Conservation (phyloP, 2,888 invertebrate species). For the Tetropium fuscum region DNA sequence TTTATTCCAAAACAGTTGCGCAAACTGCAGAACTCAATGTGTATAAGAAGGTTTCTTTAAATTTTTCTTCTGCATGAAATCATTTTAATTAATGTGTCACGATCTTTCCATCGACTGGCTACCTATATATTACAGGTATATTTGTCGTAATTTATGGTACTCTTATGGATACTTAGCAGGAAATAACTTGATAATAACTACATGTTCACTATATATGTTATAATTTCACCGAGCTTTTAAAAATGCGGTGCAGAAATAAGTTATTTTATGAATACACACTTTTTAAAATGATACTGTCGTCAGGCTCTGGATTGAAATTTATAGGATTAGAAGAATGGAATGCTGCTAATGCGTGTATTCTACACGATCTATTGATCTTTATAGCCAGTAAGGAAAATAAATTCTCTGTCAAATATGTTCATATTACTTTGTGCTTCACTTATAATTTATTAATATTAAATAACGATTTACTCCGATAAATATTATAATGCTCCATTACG, state of each 20-base stretch:
- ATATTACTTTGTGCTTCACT: slow-evolving; percentile 44
- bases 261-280: slow-evolving; percentile 33
- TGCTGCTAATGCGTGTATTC: slow-evolving; percentile 55
- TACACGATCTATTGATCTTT: slow-evolving; percentile 56
- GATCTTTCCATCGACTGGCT: too few relatives aligned
- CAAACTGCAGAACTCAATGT: too few relatives aligned
- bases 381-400: slow-evolving; percentile 50
- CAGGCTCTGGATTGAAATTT: slow-evolving; percentile 41
- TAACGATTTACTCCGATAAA: slow-evolving; percentile 25
- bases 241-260: slow-evolving; percentile 21
- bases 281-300: slow-evolving; percentile 41
- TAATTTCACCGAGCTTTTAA: slow-evolving; percentile 29
- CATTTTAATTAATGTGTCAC: too few relatives aligned
- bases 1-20: too few relatives aligned
- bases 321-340: slow-evolving; percentile 48
- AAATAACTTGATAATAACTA: slow-evolving; percentile 27
- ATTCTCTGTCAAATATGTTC: slow-evolving; percentile 52
- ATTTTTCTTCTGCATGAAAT: too few relatives aligned
- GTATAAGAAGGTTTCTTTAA: too few relatives aligned
- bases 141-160: slow-evolving; percentile 32
- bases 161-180: slow-evolving; percentile 19
- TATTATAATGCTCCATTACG: slow-evolving; percentile 4
- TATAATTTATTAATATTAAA: slow-evolving; percentile 42
- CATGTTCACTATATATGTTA: slow-evolving; percentile 26
- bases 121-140: slow-evolving; percentile 18